These are phyloP conservation scores for Parasteatoda lunata DNA, from an alignment of 2,888 invertebrate genomes.

Conservation along the genomic window DNA sequence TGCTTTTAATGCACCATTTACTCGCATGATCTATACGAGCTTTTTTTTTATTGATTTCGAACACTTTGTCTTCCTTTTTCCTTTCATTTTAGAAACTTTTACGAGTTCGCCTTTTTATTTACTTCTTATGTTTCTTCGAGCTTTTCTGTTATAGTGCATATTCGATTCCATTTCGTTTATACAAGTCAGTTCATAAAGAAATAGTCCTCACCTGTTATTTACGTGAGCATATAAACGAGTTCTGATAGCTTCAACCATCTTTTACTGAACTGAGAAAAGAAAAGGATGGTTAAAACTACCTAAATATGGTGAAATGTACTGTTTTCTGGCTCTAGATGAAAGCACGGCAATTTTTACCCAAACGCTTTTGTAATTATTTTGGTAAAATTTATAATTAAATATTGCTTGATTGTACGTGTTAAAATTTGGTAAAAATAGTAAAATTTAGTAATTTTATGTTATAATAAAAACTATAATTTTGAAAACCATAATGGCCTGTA, in stretches of 20 bases:
- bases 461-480: no score
- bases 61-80: conserved; percentile 4
- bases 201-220: not conserved
- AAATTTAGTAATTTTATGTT: no score
- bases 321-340: no score
- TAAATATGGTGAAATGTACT: no score
- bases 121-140: not conserved
- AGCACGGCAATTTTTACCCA: no score
- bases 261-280: no score
- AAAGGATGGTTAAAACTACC: no score
- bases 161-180: not conserved
- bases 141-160: not conserved
- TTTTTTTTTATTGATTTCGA: conserved; percentile 1
- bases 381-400: no score
- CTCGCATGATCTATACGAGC: conserved; percentile 31
- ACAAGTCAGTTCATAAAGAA: not conserved
- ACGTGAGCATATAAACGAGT: not conserved
- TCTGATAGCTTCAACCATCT: not conserved
- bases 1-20: conserved; percentile 45
- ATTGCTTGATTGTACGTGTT: no score
- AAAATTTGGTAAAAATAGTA: no score
- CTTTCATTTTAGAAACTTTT: not conserved
- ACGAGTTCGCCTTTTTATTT: not conserved
- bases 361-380: no score
- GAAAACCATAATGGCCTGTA: no score